Evolutionary conservation across 2,797 vertebrate species (phyloP).

Genomic region (Erithacus rubecula): DNA sequence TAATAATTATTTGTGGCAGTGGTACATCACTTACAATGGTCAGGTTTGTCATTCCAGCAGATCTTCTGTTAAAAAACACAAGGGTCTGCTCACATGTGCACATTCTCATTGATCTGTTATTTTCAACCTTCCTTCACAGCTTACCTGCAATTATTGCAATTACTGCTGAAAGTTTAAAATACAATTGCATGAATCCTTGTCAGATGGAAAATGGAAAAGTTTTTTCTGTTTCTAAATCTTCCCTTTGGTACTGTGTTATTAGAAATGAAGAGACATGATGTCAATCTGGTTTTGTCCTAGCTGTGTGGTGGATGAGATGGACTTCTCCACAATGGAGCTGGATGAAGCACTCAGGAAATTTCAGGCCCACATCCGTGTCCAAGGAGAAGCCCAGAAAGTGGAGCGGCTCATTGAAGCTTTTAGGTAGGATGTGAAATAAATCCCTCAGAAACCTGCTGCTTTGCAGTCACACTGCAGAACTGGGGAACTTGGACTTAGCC

Average conservation of each 20-base stretch:
- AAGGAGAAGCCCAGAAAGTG: constrained; percentile 97
- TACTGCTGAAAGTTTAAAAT: not conserved
- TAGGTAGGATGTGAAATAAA: constrained; percentile 77
- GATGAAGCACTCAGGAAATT: constrained; percentile 97
- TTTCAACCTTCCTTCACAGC: not conserved
- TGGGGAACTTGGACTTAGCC: not conserved
- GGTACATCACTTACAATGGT: not conserved
- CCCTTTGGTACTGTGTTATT: not conserved
- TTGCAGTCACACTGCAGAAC: not conserved
- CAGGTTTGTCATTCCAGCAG: not conserved
- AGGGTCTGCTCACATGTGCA: not conserved
- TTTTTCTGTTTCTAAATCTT: not conserved
- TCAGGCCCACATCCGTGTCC: constrained; percentile 96
- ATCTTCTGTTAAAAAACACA: not conserved
- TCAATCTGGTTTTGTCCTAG: constrained; percentile 69
- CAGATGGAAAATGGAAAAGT: not conserved
- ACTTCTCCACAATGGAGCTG: constrained; percentile 94
- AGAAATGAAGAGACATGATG: not conserved
- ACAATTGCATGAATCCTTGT: not conserved
- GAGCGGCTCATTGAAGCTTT: constrained; percentile 95
- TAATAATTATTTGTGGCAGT: not conserved
- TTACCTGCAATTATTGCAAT: not conserved
- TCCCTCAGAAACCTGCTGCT: not conserved
- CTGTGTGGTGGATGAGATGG: constrained; percentile 98
- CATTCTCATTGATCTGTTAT: not conserved